Base-by-base conservation (phyloP, 2,888 invertebrate genomes). In the Anorthoa munda region DNA sequence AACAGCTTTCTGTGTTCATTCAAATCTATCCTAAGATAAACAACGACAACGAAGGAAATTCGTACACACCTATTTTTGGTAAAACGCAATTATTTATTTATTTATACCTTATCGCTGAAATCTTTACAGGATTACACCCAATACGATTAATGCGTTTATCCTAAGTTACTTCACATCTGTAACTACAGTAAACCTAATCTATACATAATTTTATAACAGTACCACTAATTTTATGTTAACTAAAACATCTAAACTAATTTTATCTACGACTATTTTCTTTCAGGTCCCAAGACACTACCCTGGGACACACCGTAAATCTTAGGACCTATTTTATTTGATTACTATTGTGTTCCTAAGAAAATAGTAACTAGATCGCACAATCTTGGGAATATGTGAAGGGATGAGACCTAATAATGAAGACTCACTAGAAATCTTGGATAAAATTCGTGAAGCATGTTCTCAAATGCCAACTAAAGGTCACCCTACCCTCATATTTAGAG, bases 381-480 rank as follows among this genome's bases (percentile, higher is more conserved):
- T 55, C 11, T 18, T 17, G n/a, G 7, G 45, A 26, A 71, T 13
- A 9, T 7, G 1, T 17, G 56, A 45, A 11, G 45, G 45, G 12
- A 60, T 45, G 12, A 61, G 21, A 58, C 12, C 11, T 26, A 75
- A 51, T n/a, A 74, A 58, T 31, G 18, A 31, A 51, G 18, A 70
- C 66, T 13, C 9, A 39, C 7, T n/a, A 21, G 5, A 39, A 55
- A 45, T 60, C 5, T 55, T 2, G 13, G 17, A 26, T 18, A 26
- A 26, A 50, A 48, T 26, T 17, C 0, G 15, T 2, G 17, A 15
- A 9, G 12, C 18, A 58, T n/a, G 48, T 21, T 56, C 9, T 76
- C 61, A 59, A 84, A 76, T 17, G 51, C 77, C 18, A 31, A 63
- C 15, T 39, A 13, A 55, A 58, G 53, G 50, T 70, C 50, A 53